phyloP scores from a whole-genome alignment of 1,140 invertebrate genomes.

The Drosophila ironensis region DNA sequence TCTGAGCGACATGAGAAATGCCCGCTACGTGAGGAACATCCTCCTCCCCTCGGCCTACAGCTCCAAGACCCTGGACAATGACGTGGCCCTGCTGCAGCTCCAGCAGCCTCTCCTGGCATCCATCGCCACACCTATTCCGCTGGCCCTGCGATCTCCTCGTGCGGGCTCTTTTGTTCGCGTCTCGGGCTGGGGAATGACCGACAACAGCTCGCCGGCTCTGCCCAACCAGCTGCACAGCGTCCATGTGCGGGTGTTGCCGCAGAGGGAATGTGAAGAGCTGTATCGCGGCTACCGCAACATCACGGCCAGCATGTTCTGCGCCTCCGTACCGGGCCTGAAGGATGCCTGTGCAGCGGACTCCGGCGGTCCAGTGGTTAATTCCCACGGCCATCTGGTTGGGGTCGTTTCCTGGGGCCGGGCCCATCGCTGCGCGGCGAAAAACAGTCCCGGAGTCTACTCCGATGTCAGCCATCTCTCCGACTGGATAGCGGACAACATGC shows the following conservation, averaged over 20 bases:
- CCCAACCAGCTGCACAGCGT: conserved; percentile 70
- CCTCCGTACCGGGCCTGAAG: conserved; percentile 81
- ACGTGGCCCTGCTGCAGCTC: conserved; percentile 61
- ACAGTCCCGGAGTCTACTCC: conserved; percentile 86
- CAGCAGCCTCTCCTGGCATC: conserved; percentile 36
- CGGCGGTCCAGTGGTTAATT: conserved; percentile 85
- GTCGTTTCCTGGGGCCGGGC: conserved; percentile 88
- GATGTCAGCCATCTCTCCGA: conserved; percentile 80
- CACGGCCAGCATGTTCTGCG: conserved; percentile 82
- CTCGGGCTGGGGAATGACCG: conserved; percentile 67
- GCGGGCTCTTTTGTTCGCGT: conserved; percentile 39
- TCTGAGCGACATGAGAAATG: conserved; percentile 52
- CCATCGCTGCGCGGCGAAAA: conserved; percentile 82
- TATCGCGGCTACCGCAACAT: conserved; percentile 63
- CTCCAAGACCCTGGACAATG: conserved; percentile 50
- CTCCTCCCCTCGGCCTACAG: conserved; percentile 48
- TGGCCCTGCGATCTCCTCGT: conserved; percentile 32
- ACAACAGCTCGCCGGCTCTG: conserved; percentile 18
- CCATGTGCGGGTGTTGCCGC: conserved; percentile 48
- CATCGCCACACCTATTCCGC: conserved; percentile 33
- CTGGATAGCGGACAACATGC: conserved; percentile 70
- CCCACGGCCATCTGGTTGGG: conserved; percentile 83
- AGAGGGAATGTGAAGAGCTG: conserved; percentile 27
- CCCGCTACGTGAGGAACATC: conserved; percentile 42
- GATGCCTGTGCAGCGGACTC: conserved; percentile 87